phyloP scores from a whole-genome alignment of 2,113 vertebrate genomes.

The Labeo catla region DNA sequence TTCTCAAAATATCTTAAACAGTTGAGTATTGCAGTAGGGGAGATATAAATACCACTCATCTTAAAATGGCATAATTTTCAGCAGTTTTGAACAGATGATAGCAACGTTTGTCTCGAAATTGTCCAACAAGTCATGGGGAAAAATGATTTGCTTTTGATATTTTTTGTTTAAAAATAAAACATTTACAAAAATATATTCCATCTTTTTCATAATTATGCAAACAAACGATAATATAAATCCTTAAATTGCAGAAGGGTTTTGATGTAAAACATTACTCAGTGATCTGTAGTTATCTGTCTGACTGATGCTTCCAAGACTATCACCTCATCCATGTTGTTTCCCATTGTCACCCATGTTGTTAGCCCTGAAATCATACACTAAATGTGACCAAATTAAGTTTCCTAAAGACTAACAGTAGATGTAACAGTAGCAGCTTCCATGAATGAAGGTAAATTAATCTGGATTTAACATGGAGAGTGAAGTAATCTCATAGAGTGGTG shows the following conservation, averaged over 20 bases:
- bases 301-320: background rate
- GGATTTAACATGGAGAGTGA: slow-evolving; percentile 67
- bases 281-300: background rate
- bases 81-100: no score
- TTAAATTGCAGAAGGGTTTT: background rate
- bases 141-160: background rate
- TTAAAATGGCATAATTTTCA: no score
- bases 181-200: background rate
- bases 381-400: background rate
- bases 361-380: background rate
- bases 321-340: background rate
- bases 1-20: no score
- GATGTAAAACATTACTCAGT: no score
- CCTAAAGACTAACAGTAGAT: slow-evolving; percentile 51
- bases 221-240: background rate
- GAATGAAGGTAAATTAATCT: slow-evolving; percentile 68
- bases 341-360: background rate
- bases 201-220: background rate
- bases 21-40: no score
- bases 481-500: slow-evolving; percentile 65
- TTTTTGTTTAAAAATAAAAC: background rate
- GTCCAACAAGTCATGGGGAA: no score
- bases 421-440: slow-evolving; percentile 23
- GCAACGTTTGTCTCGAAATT: no score
- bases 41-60: no score